Base-by-base conservation (phyloP, 2,113 vertebrate species). In the Crotalus horridus region DNA sequence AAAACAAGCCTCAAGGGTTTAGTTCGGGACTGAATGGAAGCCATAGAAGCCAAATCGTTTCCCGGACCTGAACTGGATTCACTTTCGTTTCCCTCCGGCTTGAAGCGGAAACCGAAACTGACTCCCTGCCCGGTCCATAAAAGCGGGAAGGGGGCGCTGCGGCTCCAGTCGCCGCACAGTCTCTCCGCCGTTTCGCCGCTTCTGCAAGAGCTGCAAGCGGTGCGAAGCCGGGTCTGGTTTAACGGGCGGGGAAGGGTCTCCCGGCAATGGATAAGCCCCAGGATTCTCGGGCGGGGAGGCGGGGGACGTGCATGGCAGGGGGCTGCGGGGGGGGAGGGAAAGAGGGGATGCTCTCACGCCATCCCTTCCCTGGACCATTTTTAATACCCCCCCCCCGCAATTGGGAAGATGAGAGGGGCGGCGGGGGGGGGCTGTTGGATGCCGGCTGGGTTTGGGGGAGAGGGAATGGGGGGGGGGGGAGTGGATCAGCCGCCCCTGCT, bases 101-200 rank as follows among this genome's bases (percentile, higher is more conserved):
- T n/a, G 13, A 4, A 17, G 13, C 12, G 61, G 12, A 69, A 74
- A 74, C 0, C 13, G n/a, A 74, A 74, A 74, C 1, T 74, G 1
- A 0, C 9, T 11, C 9, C 59, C 9, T 24, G 58, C 59, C 24
- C 0, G 10, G 1, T 64, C 26, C 11, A 13, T 13, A 64, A 64
- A 74, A 74, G 3, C 3, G 29, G 29, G 29, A 13, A n/a, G n/a
- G 64, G 17, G 64, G 5, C 5, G 6, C 64, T 1, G 29, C 64
- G 2, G 2, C 64, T 15, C 4, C 4, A 6, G 33, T 7, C 12
- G 64, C 64, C 0, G 1, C 11, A 1, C 4, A 3, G 4, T 0
- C 0, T 5, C 10, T 33, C n/a, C 0, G 29, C 1, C 2, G 29
- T 1, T 51, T 9, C 48, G 64, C 6, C 2, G 0, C 11, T 69